Percentiles rank a stretch among this genome's conserved stretches.
Evolutionary conservation across 2,888 invertebrate genomes (phyloP).

Genomic region (Xestia ashworthii): DNA sequence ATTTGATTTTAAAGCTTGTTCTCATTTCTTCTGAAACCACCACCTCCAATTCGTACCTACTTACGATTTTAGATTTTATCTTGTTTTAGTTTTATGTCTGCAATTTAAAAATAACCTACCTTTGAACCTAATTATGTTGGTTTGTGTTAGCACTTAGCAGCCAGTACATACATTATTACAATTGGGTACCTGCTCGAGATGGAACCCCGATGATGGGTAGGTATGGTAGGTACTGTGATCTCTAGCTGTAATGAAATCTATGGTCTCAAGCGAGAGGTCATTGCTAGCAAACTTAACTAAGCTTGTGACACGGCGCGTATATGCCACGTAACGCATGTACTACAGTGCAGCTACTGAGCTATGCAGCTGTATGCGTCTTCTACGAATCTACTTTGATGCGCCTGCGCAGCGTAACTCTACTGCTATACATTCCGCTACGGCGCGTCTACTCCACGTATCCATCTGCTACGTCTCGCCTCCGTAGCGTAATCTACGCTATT

Average conservation of each 20-base stretch:
- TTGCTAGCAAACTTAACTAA: not conserved
- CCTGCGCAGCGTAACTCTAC: not conserved
- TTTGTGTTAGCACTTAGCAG: not conserved
- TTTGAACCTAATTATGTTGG: too few species aligned
- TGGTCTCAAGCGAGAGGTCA: too few species aligned
- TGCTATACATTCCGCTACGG: not conserved
- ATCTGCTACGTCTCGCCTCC: not conserved
- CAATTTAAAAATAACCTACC: not conserved
- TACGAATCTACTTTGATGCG: too few species aligned
- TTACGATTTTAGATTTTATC: not conserved
- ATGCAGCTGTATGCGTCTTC: not conserved
- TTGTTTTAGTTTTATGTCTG: not conserved
- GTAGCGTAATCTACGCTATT: not conserved
- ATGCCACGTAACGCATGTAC: not conserved
- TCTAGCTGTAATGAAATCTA: too few species aligned
- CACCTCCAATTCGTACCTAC: too few species aligned
- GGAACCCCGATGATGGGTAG: not conserved
- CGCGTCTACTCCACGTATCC: not conserved
- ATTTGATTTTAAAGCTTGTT: too few species aligned
- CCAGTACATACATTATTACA: not conserved
- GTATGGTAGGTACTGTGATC: too few species aligned
- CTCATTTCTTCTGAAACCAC: too few species aligned
- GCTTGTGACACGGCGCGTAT: not conserved
- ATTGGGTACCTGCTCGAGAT: not conserved
- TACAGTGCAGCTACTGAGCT: not conserved